Percentiles rank a stretch among this genome's conserved stretches.
phyloP scores from a whole-genome alignment of 2,797 vertebrate genomes.

The Myotis pilosus region DNA sequence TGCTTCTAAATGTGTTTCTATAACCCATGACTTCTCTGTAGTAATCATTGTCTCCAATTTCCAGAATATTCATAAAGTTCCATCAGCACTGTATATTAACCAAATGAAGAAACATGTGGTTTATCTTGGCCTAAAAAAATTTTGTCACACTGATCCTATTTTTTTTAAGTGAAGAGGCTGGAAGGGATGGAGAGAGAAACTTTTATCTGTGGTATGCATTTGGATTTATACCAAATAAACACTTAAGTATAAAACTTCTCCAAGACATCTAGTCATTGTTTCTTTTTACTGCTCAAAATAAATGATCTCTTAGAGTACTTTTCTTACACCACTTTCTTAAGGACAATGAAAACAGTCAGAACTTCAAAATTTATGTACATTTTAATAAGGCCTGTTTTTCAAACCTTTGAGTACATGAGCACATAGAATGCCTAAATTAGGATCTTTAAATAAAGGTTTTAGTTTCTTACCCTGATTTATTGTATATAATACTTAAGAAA shows the following conservation, averaged over 20 bases:
- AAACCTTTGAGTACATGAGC: neutral
- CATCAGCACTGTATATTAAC: conserved; percentile 57
- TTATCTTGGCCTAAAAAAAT: conserved; percentile 44
- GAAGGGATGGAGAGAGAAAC: no score
- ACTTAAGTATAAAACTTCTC: neutral
- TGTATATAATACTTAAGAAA: neutral
- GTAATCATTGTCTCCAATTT: neutral
- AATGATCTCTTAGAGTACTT: neutral
- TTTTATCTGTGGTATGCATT: neutral
- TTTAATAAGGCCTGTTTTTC: neutral
- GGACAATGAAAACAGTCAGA: neutral
- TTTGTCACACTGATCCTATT: neutral
- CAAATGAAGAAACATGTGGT: conserved; percentile 27
- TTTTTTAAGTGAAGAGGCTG: neutral
- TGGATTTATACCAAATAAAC: conserved; percentile 31
- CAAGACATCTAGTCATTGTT: neutral
- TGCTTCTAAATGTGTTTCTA: neutral
- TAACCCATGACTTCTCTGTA: neutral
- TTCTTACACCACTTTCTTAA: neutral
- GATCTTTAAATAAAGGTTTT: neutral
- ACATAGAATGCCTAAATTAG: neutral
- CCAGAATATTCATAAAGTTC: neutral
- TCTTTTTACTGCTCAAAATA: conserved; percentile 11
- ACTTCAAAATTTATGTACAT: neutral
- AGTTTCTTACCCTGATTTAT: neutral